phyloP scores from a whole-genome alignment of 92 coral and sea anemone genomes.

The Epizoanthus ramosus region DNA sequence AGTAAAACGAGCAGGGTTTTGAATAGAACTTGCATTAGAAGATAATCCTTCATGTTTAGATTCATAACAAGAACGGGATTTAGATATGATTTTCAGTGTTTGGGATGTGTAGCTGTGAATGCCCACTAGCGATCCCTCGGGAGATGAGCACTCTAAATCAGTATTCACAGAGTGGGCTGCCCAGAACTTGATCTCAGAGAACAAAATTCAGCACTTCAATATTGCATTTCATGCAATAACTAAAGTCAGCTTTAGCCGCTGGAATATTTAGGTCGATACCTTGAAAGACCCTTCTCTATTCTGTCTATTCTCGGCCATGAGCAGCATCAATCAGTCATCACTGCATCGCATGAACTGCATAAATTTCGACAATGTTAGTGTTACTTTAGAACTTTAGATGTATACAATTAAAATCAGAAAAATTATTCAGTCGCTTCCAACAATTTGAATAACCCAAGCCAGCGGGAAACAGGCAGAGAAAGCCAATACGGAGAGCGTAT shows the following conservation, averaged over 20 bases:
- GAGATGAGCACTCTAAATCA: neutral
- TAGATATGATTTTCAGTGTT: neutral
- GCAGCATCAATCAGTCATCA: neutral
- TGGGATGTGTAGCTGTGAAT: neutral
- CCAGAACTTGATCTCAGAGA: too few species aligned
- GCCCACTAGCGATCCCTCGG: neutral
- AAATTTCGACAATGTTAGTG: constrained; percentile 49
- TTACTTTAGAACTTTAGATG: constrained; percentile 7
- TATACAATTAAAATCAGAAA: neutral
- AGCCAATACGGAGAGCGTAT: constrained; percentile 2
- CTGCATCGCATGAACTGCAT: neutral
- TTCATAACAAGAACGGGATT: constrained; percentile 2
- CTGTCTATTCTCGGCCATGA: too few species aligned
- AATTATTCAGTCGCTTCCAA: neutral
- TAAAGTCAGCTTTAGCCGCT: constrained; percentile 24
- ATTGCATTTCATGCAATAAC: neutral
- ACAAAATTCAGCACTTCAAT: too few species aligned
- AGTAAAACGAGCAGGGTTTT: neutral
- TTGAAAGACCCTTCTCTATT: too few species aligned
- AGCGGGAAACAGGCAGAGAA: neutral
- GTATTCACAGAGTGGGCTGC: neutral
- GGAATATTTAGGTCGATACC: neutral
- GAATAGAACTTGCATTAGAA: neutral
- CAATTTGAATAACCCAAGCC: neutral
- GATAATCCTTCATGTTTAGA: constrained; percentile 7